Evolutionary conservation across 2,113 vertebrate genomes (phyloP), one percentile per base, ranked within the genome.

Genomic region (Cephalopterus ornatus): DNA sequence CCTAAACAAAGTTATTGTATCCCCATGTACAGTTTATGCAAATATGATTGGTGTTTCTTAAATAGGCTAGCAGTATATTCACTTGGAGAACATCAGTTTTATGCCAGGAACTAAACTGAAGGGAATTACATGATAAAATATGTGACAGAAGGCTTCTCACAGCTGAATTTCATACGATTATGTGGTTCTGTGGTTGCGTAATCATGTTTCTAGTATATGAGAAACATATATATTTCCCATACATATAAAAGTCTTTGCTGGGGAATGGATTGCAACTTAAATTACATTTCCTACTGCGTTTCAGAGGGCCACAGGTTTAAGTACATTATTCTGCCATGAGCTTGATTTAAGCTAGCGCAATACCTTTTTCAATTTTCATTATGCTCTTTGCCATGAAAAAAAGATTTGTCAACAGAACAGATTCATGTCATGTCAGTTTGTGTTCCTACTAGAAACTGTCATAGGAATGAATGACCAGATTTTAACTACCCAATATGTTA

Each of bases 311-410:
- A 83, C 56, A 61, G 70, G 61, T 95, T 96, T 94, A 92, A 94
- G 70, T 87, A 72, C 41, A 65, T 96, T 95, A 89, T 88, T 95
- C 61, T 95, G 74, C 70, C 63, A 55, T 19, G 50, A 42, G 52
- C 56, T 93, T 93, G 76, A 95, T 96, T 94, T 95, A 94, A 94
- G 61, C 27, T 84, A 27, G 47, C 1, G 19, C 32, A 91, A 86
- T 95, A 91, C 68, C 75, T 82, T 94, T 94, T 88, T 56, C 83
- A 83, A 76, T 94, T 96, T 96, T 95, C 86, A 93, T 93, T 87
- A 94, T 89, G 80, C 61, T 89, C 61, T 95, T 94, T 92, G 85
- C 83, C 49, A 66, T 78, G 79, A 74, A 72, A 92, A 72, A 88
- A 92, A 88, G 76, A 89, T 96, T 81, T 53, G 49, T 96, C 93